phyloP scores from a whole-genome alignment of 1,140 invertebrate genomes.

The Macrosteles quadrilineatus region DNA sequence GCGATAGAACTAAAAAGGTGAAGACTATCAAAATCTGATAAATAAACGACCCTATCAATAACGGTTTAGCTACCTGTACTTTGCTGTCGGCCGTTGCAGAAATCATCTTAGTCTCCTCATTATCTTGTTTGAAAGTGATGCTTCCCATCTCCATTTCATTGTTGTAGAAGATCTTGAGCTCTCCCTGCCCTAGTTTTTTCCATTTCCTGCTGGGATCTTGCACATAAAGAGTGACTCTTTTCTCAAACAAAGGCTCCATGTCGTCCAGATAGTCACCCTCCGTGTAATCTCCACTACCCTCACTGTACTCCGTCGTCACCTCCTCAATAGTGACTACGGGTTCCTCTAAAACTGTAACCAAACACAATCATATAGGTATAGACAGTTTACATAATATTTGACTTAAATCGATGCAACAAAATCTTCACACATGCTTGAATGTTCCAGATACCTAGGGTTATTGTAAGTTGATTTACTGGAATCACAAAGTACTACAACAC shows the following conservation, averaged over 20 bases:
- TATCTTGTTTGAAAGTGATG: not conserved
- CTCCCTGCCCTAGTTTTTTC: not conserved
- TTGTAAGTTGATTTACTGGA: not conserved
- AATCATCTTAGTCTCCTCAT: not conserved
- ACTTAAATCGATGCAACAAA: not conserved
- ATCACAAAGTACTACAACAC: not conserved
- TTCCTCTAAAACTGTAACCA: not conserved
- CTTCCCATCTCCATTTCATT: not conserved
- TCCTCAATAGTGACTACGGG: conserved; percentile 1
- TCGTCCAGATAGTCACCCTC: not conserved
- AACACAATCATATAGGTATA: not conserved
- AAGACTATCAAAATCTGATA: too few relatives aligned
- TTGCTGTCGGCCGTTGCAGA: not conserved
- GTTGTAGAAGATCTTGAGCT: not conserved
- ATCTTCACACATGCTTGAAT: too few relatives aligned
- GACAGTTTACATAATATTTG: not conserved
- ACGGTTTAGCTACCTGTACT: too few relatives aligned
- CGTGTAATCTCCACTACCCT: not conserved
- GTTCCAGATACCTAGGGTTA: not conserved
- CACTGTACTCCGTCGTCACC: not conserved
- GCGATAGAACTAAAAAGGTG: too few relatives aligned
- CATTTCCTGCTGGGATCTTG: not conserved
- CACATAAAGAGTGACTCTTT: not conserved
- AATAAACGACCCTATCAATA: too few relatives aligned
- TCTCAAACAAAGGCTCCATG: not conserved